Percentiles rank a stretch among this genome's conserved stretches.
These are phyloP conservation scores for Anhinga anhinga DNA, from an alignment of 2,113 vertebrate genomes.

Conservation along the genomic window DNA sequence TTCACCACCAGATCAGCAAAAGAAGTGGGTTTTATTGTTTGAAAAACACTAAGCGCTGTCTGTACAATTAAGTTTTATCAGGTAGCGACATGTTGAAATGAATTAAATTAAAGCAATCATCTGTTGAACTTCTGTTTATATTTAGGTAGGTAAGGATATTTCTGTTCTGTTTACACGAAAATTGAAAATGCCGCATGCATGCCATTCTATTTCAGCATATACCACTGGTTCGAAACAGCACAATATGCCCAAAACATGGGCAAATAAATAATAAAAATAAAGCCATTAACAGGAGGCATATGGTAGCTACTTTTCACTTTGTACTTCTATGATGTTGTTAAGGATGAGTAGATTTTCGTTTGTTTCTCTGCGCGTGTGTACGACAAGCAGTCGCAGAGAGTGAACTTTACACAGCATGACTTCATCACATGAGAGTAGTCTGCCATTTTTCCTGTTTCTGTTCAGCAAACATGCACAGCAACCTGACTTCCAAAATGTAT, in stretches of 20 bases:
- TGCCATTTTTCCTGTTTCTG: not conserved
- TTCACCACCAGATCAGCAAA: not conserved
- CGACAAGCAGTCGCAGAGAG: not conserved
- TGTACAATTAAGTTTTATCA: not conserved
- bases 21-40: not conserved
- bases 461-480: not conserved
- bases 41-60: not conserved
- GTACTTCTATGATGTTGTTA: not conserved
- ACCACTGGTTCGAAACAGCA: not conserved
- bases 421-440: not conserved
- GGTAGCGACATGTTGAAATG: not conserved
- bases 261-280: not conserved
- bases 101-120: not conserved
- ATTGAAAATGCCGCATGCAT: fast-evolving
- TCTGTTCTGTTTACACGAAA: not conserved
- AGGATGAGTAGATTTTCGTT: not conserved
- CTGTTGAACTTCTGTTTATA: not conserved
- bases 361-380: not conserved
- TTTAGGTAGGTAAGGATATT: not conserved
- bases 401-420: constrained; percentile 4
- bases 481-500: not conserved
- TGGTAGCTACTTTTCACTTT: not conserved
- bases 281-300: fast-evolving
- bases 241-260: not conserved
- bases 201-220: fast-evolving